Base-by-base conservation (phyloP, 2,113 vertebrate genomes). In the Manacus vitellinus region DNA sequence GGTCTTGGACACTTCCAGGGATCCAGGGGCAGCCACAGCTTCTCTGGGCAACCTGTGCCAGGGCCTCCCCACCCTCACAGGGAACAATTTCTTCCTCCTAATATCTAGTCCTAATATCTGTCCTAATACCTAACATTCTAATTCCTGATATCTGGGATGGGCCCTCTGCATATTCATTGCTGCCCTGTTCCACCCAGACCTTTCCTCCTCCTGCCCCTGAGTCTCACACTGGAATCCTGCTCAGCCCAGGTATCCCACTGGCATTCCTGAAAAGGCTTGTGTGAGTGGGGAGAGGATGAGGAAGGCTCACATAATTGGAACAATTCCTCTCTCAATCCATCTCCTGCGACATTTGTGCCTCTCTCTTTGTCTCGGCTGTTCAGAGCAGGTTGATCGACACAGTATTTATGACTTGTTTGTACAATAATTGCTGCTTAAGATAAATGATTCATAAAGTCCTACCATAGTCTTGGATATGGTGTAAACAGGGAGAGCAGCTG, bases 381-480 rank as follows among this genome's bases (percentile, higher is more conserved):
- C 55, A 41, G 83, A 95, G 79, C 63, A 44, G 92, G 25, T 76
- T 83, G 86, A 80, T 91, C 43, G 43, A 76, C 83, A 28, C 51
- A 8, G 71, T 83, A 88, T 77, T 86, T 91, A 73, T 88, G 84
- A 74, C 55, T 92, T 74, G 82, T 94, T 92, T 88, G 85, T 35
- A 67, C 65, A 62, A 47, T 91, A 94, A 92, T 94, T 95, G 91
- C 94, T 91, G 80, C 95, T 86, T 63, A 84, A 81, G 91, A 96
- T 94, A 97, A 95, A 97, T 97, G 92, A 96, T 96, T 96, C 85
- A 94, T 94, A 35, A 95, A 94, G 91, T 94, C 83, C 85, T 46
- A 37, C 59, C n/a, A 27, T 1, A 24, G 55, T 14, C 86, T 51
- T 80, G 61, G 67, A 84, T 83, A 77, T 24, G 79, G 75, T 58